Evolutionary conservation across 2,797 vertebrate species (phyloP).

Genomic region (Lepus oiostolus): DNA sequence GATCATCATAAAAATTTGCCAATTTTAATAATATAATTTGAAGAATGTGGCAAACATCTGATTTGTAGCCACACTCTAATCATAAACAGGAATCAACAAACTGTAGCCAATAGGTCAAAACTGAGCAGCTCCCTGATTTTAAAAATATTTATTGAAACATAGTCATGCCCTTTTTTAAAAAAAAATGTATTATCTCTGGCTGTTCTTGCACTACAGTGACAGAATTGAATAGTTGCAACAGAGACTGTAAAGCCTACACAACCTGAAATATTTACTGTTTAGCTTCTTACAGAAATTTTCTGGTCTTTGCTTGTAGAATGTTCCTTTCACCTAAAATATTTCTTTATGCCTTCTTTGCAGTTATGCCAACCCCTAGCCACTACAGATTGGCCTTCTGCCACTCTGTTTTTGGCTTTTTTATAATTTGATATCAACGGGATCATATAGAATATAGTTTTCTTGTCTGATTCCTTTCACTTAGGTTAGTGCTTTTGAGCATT

Average conservation of each 20-base stretch:
- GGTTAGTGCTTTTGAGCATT: neutral
- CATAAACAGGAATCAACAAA: neutral
- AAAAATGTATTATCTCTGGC: neutral
- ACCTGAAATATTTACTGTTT: neutral
- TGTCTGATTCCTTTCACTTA: neutral
- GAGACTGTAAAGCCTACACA: neutral
- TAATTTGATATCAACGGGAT: neutral
- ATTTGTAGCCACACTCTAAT: neutral
- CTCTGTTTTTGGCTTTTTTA: neutral
- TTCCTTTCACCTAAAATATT: neutral
- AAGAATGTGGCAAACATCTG: slow-evolving; percentile 5
- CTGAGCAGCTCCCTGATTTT: neutral
- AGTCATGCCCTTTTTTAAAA: neutral
- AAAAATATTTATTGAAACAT: neutral
- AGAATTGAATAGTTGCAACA: neutral
- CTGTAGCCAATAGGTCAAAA: neutral
- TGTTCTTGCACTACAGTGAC: neutral
- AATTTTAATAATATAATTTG: slow-evolving; percentile 22
- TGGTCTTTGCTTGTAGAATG: neutral
- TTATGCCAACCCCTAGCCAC: neutral
- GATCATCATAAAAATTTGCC: neutral
- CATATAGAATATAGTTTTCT: neutral
- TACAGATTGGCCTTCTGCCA: neutral
- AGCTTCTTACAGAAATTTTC: neutral
- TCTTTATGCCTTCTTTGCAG: neutral